Conservation (phyloP, 2,113 vertebrate genomes). For the Sciurus niger region DNA sequence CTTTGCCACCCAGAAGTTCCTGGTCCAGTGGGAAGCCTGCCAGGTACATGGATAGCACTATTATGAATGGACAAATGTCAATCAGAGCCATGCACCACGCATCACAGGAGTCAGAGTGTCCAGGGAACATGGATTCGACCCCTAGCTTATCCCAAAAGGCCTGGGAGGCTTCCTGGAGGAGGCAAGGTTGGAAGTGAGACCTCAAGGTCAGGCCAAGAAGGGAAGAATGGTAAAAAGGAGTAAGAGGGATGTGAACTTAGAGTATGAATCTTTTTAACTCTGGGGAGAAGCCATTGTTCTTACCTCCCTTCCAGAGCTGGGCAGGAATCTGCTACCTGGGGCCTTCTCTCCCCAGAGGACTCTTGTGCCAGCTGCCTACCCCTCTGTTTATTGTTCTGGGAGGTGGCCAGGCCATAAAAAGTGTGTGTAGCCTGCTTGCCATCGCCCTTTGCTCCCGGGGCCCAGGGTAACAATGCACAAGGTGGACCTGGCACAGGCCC, state of each 20-base stretch:
- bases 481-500: background rate
- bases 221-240: background rate
- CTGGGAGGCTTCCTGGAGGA: conserved; percentile 36
- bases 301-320: background rate
- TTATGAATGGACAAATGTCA: background rate
- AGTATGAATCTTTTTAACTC: background rate
- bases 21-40: background rate
- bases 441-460: conserved; percentile 74
- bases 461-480: background rate
- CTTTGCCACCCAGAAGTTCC: background rate
- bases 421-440: background rate
- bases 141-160: background rate
- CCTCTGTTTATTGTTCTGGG: conserved; percentile 82
- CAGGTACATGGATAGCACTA: accelerated
- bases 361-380: conserved; percentile 65
- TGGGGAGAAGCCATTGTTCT: background rate
- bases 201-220: background rate
- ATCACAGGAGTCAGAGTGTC: too few species aligned
- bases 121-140: background rate
- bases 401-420: conserved; percentile 78
- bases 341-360: background rate
- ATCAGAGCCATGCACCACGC: background rate
- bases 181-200: background rate
- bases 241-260: background rate
- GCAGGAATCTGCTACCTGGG: background rate